Percentiles rank a stretch among this genome's conserved stretches.
Evolutionary conservation across 2,113 vertebrate species (phyloP).

Genomic region (Heterocephalus glaber): DNA sequence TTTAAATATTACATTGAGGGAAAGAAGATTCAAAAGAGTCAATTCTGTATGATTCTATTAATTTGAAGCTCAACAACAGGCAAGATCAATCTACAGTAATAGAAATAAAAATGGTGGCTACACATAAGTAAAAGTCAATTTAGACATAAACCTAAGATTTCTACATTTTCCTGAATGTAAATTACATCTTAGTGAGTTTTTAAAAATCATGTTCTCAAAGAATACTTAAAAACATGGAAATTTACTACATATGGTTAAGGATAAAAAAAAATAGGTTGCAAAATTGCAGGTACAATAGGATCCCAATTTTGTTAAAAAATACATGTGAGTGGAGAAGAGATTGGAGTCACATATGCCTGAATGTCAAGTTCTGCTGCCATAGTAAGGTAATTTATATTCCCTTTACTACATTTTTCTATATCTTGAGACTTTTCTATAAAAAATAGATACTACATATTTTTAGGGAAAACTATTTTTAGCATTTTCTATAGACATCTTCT

Average conservation of each 20-base stretch:
- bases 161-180: not conserved
- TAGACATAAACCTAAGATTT: not conserved
- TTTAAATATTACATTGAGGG: not conserved
- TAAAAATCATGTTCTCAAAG: not conserved
- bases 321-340: not conserved
- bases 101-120: not conserved
- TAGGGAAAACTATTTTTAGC: not conserved
- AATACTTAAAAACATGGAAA: not conserved
- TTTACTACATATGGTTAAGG: not conserved
- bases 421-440: constrained; percentile 1
- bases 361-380: not conserved
- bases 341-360: not conserved
- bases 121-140: not conserved
- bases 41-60: not conserved
- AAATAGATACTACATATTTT: not conserved
- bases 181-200: not conserved
- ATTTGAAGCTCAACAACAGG: not conserved
- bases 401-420: not conserved
- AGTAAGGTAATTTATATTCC: not conserved
- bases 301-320: constrained; percentile 32
- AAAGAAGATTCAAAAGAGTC: constrained; percentile 13
- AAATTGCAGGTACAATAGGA: not conserved
- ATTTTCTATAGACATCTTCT: not conserved
- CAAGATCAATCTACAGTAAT: not conserved
- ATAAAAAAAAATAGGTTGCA: not conserved